Conservation (phyloP, 2,113 vertebrate genomes). For the Furnarius figulus region DNA sequence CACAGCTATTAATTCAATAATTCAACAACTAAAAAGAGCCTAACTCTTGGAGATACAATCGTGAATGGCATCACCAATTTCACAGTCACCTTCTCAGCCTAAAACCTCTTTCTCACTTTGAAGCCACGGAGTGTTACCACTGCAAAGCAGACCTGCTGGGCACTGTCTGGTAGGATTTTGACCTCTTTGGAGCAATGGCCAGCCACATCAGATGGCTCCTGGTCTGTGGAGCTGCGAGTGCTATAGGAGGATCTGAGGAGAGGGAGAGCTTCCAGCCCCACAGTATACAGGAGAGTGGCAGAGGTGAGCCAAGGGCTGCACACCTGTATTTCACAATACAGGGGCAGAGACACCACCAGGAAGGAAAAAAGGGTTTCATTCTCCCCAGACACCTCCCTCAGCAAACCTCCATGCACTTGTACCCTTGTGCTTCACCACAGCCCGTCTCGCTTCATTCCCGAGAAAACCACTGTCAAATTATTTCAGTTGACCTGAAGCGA, state of each 20-base stretch:
- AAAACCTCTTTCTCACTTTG: background rate
- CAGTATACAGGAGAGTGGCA: accelerated
- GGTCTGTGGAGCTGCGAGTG: background rate
- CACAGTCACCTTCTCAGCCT: background rate
- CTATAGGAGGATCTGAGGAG: background rate
- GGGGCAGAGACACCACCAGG: background rate
- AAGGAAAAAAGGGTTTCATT: background rate
- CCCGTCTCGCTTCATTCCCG: background rate
- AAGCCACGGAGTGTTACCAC: background rate
- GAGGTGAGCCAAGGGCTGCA: background rate
- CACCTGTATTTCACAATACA: background rate
- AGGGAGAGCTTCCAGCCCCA: background rate
- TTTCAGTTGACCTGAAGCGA: background rate
- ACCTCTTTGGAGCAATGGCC: background rate
- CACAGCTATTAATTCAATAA: background rate
- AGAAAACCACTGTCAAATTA: background rate
- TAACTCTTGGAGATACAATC: accelerated
- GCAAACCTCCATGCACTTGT: background rate
- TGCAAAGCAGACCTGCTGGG: background rate
- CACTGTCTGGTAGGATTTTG: background rate
- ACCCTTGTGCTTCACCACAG: background rate
- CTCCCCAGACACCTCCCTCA: background rate
- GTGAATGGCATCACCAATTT: background rate
- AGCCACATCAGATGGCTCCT: background rate
- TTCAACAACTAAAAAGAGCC: background rate